Conservation (phyloP, 2,113 vertebrate species). For the Hydrochoerus hydrochaeris region DNA sequence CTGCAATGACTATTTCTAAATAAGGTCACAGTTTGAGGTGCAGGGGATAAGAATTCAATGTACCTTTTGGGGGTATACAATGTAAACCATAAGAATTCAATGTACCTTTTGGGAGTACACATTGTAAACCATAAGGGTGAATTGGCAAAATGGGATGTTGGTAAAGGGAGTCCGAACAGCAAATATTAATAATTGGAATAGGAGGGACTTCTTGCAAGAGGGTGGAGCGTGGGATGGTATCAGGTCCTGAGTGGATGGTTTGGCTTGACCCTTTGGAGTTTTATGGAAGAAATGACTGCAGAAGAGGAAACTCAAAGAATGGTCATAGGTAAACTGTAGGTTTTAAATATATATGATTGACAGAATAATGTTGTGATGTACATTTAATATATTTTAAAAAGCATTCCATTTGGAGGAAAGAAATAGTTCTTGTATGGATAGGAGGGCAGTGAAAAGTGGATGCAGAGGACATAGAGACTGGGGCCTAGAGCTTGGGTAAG, state of each 20-base stretch:
- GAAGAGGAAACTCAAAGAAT: background rate
- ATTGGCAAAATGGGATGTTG: background rate
- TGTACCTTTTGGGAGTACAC: background rate
- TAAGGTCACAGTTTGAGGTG: background rate
- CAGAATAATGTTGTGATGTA: background rate
- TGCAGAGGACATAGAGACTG: background rate
- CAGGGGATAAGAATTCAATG: background rate
- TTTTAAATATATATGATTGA: conserved; percentile 11
- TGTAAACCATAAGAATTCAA: background rate
- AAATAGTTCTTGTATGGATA: background rate
- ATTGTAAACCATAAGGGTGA: background rate
- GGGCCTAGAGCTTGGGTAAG: background rate
- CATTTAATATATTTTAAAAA: background rate
- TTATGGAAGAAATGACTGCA: background rate
- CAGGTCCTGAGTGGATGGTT: background rate
- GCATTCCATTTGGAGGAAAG: background rate
- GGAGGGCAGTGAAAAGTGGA: background rate
- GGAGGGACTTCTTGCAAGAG: background rate
- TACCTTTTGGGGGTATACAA: background rate
- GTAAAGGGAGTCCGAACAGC: background rate
- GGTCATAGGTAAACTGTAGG: background rate
- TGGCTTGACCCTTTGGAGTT: background rate
- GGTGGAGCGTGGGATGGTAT: background rate
- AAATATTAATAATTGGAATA: background rate
- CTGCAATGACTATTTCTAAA: background rate